Percentiles rank a stretch among this genome's conserved stretches.
phyloP scores from a whole-genome alignment of 2,888 invertebrate genomes.

The Amphimallon solstitiale region DNA sequence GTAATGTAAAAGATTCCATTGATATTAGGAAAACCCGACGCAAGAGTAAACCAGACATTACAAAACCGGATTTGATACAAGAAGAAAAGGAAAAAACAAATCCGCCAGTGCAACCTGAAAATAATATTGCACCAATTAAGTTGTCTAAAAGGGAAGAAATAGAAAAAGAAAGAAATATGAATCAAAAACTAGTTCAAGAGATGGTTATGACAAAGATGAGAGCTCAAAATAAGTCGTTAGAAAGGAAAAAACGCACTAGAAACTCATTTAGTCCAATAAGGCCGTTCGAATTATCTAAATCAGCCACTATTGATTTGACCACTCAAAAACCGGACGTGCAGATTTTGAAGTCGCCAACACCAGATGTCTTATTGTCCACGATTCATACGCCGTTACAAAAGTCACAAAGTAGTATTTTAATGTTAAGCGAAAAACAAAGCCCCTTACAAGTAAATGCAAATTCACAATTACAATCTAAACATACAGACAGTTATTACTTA shows the following conservation, averaged over 20 bases:
- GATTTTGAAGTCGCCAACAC: slow-evolving; percentile 46
- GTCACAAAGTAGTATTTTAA: slow-evolving; percentile 47
- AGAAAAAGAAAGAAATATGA: slow-evolving; percentile 81
- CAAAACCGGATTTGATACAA: slow-evolving; percentile 58
- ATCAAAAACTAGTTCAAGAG: slow-evolving; percentile 85
- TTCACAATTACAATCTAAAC: not conserved
- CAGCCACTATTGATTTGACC: slow-evolving; percentile 55
- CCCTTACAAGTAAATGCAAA: not conserved
- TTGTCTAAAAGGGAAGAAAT: slow-evolving; percentile 71
- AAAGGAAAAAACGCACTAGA: slow-evolving; percentile 68
- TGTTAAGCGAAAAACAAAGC: not conserved
- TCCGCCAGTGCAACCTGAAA: slow-evolving; percentile 52
- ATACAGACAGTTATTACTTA: slow-evolving; percentile 59
- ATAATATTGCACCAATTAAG: slow-evolving; percentile 61
- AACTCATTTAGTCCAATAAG: slow-evolving; percentile 59
- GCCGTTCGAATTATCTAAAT: slow-evolving; percentile 57
- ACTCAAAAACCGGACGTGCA: slow-evolving; percentile 27
- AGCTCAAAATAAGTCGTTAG: slow-evolving; percentile 72
- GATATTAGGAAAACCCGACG: slow-evolving; percentile 71
- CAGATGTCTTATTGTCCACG: slow-evolving; percentile 56
- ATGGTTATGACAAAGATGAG: slow-evolving; percentile 83
- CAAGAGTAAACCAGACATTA: slow-evolving; percentile 58
- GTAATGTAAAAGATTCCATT: slow-evolving; percentile 75
- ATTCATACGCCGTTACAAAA: slow-evolving; percentile 51
- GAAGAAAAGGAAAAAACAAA: slow-evolving; percentile 62